A percentile compares a stretch with the other conserved stretches of the same genome.
These are phyloP conservation scores for Alosa sapidissima DNA, from an alignment of 2,797 vertebrate species.

Conservation along the genomic window DNA sequence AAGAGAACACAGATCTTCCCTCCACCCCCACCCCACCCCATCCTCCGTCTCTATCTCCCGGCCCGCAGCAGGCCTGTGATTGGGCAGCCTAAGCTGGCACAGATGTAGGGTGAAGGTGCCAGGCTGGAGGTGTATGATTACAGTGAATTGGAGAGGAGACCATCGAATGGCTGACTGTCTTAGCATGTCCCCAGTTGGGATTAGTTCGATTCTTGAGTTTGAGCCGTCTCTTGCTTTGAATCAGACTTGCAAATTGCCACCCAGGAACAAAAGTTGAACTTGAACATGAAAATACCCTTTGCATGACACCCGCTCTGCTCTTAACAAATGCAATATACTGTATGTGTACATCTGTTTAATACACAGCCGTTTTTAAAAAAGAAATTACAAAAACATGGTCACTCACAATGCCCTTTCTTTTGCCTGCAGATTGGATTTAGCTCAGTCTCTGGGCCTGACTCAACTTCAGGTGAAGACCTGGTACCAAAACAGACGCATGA, in stretches of 20 bases:
- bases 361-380: no score
- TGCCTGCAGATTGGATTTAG: slow-evolving; percentile 86
- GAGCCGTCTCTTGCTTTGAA: neutral
- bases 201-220: neutral
- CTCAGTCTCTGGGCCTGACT: slow-evolving; percentile 94
- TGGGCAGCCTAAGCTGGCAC: slow-evolving; percentile 43
- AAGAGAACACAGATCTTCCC: slow-evolving; percentile 10
- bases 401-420: neutral
- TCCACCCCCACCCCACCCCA: neutral
- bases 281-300: neutral
- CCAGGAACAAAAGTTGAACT: neutral
- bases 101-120: slow-evolving; percentile 45
- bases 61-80: slow-evolving; percentile 31
- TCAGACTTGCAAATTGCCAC: neutral
- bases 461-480: slow-evolving; percentile 99
- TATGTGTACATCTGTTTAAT: neutral
- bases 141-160: slow-evolving; percentile 44
- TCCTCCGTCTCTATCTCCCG: neutral
- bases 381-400: neutral
- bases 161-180: neutral
- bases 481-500: slow-evolving; percentile 99
- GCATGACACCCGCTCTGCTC: neutral
- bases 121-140: slow-evolving; percentile 44
- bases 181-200: neutral
- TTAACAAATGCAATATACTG: neutral